These are phyloP conservation scores for Formica aserva DNA, from an alignment of 2,888 invertebrate genomes.

Conservation along the genomic window DNA sequence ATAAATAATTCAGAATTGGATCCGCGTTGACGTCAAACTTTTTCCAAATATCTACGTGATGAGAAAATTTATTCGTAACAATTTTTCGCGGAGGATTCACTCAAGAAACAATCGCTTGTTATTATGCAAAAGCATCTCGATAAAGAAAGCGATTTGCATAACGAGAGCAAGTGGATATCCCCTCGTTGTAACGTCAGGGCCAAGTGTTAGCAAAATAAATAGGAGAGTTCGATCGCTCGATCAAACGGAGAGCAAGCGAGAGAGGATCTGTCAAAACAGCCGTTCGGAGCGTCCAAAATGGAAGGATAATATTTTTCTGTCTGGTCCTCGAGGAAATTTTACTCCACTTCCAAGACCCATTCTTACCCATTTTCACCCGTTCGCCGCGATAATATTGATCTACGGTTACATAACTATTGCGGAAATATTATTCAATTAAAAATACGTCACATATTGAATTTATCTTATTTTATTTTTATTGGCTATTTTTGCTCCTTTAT, in stretches of 20 bases:
- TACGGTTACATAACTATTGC: constrained; percentile 37
- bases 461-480: background rate
- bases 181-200: constrained; percentile 46
- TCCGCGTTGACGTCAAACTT: background rate
- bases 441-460: background rate
- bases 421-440: constrained; percentile 4
- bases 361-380: background rate
- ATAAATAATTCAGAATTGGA: background rate
- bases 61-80: background rate
- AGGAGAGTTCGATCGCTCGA: constrained; percentile 69
- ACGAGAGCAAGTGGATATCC: constrained; percentile 63
- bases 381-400: constrained; percentile 51
- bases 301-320: constrained; percentile 81
- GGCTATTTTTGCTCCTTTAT: background rate
- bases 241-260: constrained; percentile 57
- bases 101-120: constrained; percentile 17
- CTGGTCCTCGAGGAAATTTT: constrained; percentile 41
- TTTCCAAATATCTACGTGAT: background rate
- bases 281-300: constrained; percentile 67
- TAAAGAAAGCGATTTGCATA: constrained; percentile 63
- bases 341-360: constrained; percentile 60
- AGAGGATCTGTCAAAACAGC: constrained; percentile 78
- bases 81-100: background rate
- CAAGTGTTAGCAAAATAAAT: constrained; percentile 81
- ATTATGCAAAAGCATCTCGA: constrained; percentile 33